Base-by-base conservation (phyloP, 2,113 vertebrate genomes). In the Xenopus borealis region DNA sequence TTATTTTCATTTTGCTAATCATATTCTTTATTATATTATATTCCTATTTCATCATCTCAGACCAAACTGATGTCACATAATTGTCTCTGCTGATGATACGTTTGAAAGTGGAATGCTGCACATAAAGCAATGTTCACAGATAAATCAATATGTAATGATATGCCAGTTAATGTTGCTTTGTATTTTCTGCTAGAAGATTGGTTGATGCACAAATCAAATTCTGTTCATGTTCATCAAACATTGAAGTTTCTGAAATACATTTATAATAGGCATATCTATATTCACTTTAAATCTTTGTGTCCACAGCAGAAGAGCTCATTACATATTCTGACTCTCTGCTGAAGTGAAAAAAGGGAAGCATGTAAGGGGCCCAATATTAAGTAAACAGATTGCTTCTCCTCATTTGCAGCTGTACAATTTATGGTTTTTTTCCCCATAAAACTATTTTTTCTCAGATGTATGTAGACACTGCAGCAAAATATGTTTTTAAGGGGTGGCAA, bases 1-100 rank as follows among this genome's bases (percentile, higher is more conserved):
- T 61, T 73, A 64, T 50, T 50, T 80, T 88, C 69, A 84, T 83
- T 79, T 50, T 50, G 1, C 1, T 84, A 83, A 82, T 85, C 78
- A 72, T 72, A 81, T 79, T 67, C 82, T 85, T 84, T 69, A 69
- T 76, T 62, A 69, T 76, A 63, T 76, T 69, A 33, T 58, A 69
- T 62, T 69, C 46, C 57, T 50, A 52, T 66, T 69, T 69, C 63
- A 76, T 76, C 46, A 69, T 76, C 62, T 76, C 66, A 62, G 57
- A 69, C 58, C 65, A 55, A 63, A 64, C 70, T 64, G 46, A 59
- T 70, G 59, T 64, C 57, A 62, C 61, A 77, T 64, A 70, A 63
- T 69, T 57, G 58, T 69, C 18, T 27, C 11, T 64, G 55, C 45
- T 27, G 50, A 55, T 33, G 30, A 69, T 75, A 55, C 65, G 17